Conservation (phyloP, 1,140 invertebrate genomes). For the Tribolium madens region DNA sequence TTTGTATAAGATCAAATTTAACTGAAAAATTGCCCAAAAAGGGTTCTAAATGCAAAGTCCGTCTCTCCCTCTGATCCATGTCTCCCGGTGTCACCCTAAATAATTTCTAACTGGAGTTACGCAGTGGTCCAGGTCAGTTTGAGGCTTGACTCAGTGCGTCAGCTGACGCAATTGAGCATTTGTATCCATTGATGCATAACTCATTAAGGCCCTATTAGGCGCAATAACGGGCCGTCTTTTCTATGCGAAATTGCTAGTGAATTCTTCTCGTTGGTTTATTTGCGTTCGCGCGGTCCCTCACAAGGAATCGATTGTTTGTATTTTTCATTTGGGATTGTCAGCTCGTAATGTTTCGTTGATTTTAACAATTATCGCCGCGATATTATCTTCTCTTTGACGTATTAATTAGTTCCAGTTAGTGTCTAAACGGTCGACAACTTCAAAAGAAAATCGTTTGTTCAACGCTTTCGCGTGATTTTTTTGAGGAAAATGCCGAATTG, state of each 20-base stretch:
- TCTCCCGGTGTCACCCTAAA: too few relatives aligned
- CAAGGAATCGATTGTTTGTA: conserved; percentile 32
- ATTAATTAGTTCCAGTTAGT: conserved; percentile 32
- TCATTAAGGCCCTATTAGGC: conserved; percentile 52
- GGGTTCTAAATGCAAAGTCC: too few relatives aligned
- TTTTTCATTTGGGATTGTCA: conserved; percentile 31
- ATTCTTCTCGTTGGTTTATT: conserved; percentile 33
- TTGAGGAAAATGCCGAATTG: not conserved
- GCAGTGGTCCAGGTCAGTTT: conserved; percentile 19
- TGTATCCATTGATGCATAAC: conserved; percentile 52
- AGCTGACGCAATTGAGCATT: conserved; percentile 48
- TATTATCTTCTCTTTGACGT: conserved; percentile 26
- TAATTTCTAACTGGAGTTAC: conserved; percentile 16
- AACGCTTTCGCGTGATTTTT: not conserved
- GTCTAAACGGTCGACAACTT: conserved; percentile 4
- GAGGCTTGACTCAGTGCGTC: conserved; percentile 28
- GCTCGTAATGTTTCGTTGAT: conserved; percentile 35
- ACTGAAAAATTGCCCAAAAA: too few relatives aligned
- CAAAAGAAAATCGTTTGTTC: conserved; percentile 2
- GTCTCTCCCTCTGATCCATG: too few relatives aligned
- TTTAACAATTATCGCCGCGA: conserved; percentile 18
- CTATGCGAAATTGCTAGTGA: conserved; percentile 50
- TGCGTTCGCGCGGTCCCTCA: conserved; percentile 24
- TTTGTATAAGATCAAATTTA: too few relatives aligned
- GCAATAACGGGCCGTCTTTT: conserved; percentile 49